Evolutionary conservation across 1,140 invertebrate genomes (phyloP), one percentile per base, ranked within the genome.

Genomic region (Penaeus japonicus): DNA sequence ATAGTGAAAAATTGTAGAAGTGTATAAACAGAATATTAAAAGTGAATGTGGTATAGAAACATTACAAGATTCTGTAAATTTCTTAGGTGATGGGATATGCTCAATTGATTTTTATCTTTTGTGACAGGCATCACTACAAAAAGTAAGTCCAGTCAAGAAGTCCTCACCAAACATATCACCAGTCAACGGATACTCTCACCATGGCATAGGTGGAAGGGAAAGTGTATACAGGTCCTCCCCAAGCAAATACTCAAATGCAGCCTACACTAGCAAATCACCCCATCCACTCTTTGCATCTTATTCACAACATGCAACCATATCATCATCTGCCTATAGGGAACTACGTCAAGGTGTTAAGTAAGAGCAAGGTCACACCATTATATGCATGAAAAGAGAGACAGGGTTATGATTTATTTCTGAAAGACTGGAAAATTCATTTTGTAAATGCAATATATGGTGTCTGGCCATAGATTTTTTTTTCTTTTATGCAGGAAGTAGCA

Each of bases 271-370:
- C 10, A 84, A 79, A 54, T n/a, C 87, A 20, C 79, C 87, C 1
- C 83, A 89, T 47, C 83, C 87, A 32, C 59, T 89, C 17, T 89
- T 89, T 81, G 82, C 87, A n/a, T 84, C 75, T 59, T 89, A 89
- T 75, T 55, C 87, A 4, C 87, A 84, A 18, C 87, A 89, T 77
- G 73, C 87, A 27, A 89, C 87, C n/a, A 89, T 89, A 59, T 84
- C 87, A 24, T 89, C 87, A 35, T 47, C 82, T 32, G 87, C 87
- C n/a, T 89, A 89, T 27, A 84, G 87, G 57, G 82, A 89, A 62
- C 75, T 89, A n/a, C 81, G 87, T 18, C 87, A 89, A 53, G 87
- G 87, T 17, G 87, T 89, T 18, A 89, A 89, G 32, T 89, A 84
- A 80, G 20, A 17, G 20, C 30, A 22, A n/a, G 59, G 22, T 70